phyloP scores from a whole-genome alignment of 35 echinoderm and acorn worm genomes.

The Acanthaster planci region DNA sequence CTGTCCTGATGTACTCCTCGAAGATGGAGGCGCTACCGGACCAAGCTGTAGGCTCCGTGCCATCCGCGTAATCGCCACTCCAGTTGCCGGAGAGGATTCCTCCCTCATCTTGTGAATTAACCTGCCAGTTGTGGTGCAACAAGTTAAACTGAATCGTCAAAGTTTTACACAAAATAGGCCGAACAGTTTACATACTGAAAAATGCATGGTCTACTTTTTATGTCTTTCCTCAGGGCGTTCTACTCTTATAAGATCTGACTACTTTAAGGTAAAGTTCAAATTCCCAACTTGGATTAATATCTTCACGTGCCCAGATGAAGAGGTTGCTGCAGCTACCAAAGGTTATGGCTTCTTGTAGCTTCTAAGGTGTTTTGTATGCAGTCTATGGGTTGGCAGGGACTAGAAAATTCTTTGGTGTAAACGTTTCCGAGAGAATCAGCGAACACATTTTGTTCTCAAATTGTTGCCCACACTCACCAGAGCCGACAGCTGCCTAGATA shows the following conservation, averaged over 20 bases:
- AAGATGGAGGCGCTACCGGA: constrained; percentile 88
- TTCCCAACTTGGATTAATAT: too few species aligned
- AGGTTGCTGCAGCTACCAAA: too few species aligned
- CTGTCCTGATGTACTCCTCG: constrained; percentile 85
- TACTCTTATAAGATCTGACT: background rate
- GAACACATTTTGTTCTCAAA: too few species aligned
- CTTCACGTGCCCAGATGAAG: too few species aligned
- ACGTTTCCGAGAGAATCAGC: too few species aligned
- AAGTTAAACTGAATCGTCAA: background rate
- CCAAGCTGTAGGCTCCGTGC: constrained; percentile 80
- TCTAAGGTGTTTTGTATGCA: too few species aligned
- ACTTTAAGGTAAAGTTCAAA: background rate
- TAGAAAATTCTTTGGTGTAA: too few species aligned
- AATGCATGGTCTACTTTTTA: background rate
- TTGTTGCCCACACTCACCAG: constrained; percentile 55
- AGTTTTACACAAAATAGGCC: background rate
- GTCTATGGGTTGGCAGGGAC: too few species aligned
- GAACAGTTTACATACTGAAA: background rate
- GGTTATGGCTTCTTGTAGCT: too few species aligned
- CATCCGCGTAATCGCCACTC: constrained; percentile 91
- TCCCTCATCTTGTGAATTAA: constrained; percentile 91
- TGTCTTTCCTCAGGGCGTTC: background rate
- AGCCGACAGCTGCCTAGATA: constrained; percentile 77
- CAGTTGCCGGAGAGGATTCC: constrained; percentile 95
- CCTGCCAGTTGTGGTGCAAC: background rate